Evolutionary conservation across 2,113 vertebrate genomes (phyloP), one percentile per base, ranked within the genome.

Genomic region (Alligator sinensis): DNA sequence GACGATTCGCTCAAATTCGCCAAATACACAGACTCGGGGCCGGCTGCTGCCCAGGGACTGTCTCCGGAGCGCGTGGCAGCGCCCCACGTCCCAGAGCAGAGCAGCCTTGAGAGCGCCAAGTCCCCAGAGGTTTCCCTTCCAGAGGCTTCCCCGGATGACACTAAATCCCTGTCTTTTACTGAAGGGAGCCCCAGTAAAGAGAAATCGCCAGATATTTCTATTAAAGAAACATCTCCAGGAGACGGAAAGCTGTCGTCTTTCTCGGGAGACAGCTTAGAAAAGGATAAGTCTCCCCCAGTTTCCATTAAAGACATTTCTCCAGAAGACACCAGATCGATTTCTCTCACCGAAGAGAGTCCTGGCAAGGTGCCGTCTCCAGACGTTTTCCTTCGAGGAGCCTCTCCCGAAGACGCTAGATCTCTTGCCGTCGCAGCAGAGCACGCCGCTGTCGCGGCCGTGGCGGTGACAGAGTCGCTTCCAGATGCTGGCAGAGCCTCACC

Each of bases 321-420:
- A 86, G 97, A 97, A 95, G 97, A 97, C 3, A 97, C 80, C 10
- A 97, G 88, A 86, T 97, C 96, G 4, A 95, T 96, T 89, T 97
- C 97, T 94, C 89, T 97, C 59, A 96, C 96, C 34, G 97, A 98
- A 84, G 95, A 95, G 34, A 97, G 97, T 91, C 95, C 97, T 70
- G 97, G 93, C 81, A 97, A 96, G 76, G 97, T 97, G 89, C 94
- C 95, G 10, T 95, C 97, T 80, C 95, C 97, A 78, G 98, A 97
- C 79, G 68, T 97, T 93, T 96, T 96, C 92, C 95, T 94, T 77
- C 97, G 96, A 93, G 95, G 97, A 84, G 90, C 96, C 63, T 97
- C 96, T 86, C 95, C 96, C 94, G 97, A 98, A 94, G 97, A 91
- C 30, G 94, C 86, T 16, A 96, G 95, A 61, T 91, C 92, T 63